Percentiles rank a stretch among this genome's conserved stretches.
These are phyloP conservation scores for Nymphalis polychloros DNA, from an alignment of 2,888 invertebrate species.

Conservation along the genomic window DNA sequence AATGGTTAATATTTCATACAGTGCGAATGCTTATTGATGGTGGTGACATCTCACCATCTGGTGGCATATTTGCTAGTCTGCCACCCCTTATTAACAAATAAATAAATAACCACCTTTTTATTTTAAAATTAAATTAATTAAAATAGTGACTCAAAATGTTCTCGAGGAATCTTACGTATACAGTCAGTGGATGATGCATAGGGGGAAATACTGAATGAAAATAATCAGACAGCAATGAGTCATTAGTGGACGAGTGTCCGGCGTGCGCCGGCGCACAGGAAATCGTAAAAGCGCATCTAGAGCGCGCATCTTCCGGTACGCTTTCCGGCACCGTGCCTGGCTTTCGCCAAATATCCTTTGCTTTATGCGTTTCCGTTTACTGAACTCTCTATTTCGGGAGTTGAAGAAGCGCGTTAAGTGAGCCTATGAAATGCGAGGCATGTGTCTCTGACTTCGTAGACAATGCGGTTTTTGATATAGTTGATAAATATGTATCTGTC, in stretches of 20 bases:
- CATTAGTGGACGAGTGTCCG: conserved; percentile 41
- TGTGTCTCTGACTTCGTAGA: not conserved
- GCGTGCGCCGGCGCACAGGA: conserved; percentile 62
- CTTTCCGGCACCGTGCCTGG: conserved; percentile 63
- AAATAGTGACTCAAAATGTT: conserved; percentile 14
- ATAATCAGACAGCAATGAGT: conserved; percentile 37
- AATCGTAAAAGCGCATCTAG: conserved; percentile 78
- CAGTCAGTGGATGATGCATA: conserved; percentile 28
- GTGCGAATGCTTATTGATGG: too few species aligned
- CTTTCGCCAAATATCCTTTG: conserved; percentile 66
- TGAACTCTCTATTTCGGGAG: conserved; percentile 60
- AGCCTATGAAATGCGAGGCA: not conserved
- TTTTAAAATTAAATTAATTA: not conserved
- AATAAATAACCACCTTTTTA: too few species aligned
- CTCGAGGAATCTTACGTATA: conserved; percentile 11
- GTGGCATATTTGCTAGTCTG: too few species aligned
- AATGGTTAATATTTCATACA: too few species aligned
- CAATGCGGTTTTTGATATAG: not conserved
- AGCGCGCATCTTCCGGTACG: conserved; percentile 74
- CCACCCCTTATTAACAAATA: too few species aligned
- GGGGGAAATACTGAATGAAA: conserved; percentile 34
- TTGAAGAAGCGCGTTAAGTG: conserved; percentile 4
- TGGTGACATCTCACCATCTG: too few species aligned
- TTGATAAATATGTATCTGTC: not conserved
- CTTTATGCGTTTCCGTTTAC: conserved; percentile 61